Evolutionary conservation across 2,797 vertebrate species (phyloP), one percentile per base, ranked within the genome.

Genomic region (Microtus agrestis): DNA sequence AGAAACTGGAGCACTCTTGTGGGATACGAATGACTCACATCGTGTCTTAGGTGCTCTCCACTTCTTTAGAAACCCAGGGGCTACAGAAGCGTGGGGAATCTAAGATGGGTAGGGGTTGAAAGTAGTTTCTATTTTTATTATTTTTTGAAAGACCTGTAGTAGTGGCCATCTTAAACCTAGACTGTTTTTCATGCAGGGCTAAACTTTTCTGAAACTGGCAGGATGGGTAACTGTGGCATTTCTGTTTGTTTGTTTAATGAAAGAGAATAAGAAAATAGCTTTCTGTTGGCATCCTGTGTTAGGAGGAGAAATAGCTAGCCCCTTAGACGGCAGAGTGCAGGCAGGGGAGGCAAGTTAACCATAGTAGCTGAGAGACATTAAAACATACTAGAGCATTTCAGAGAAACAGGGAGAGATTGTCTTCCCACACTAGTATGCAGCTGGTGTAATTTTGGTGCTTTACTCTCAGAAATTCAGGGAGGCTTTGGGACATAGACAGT

Each of bases 201-300:
- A 15, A 19, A 54, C 27, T 94, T 90, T 40, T 92, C 69, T 78
- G 61, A 43, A 81, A 94, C 25, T 86, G 21, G 10, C 82, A 37
- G 15, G 27, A 17, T 37, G 14, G 25, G 8, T 2, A 11, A 73
- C 71, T 29, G 86, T 34, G 69, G 29, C 27, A 92, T 95, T 46
- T 95, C 78, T 93, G 56, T 78, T 90, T 91, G 87, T 54, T n/a
- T 76, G 37, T 78, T 80, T 85, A 82, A 31, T 63, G 14, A 87
- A 84, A 48, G 73, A 71, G 17, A 73, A 90, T 71, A 56, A 89
- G 51, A 76, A 82, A 56, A 63, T 76, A 81, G 14, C 31, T 89
- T 92, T 63, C 43, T 77, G n/a, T 19, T 71, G 27, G 31, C 9
- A 73, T 34, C 6, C 92, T 43, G 15, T 12, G 5, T 59, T 96